A percentile compares a stretch with the other conserved stretches of the same genome.
Conservation (phyloP, 2,113 vertebrate species). For the Taurulus bubalis region DNA sequence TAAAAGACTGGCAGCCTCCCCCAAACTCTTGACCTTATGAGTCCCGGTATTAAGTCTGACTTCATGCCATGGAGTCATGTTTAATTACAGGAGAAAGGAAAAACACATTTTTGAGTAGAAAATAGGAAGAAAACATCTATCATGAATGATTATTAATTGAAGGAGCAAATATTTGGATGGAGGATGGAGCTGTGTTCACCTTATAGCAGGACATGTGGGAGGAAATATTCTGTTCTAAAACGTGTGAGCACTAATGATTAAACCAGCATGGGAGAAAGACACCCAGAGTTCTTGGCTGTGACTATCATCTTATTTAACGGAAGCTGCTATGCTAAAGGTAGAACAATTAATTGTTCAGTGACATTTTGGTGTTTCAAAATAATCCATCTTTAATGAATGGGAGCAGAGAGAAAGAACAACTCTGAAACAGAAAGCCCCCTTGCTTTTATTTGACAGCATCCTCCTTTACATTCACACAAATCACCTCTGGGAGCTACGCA, state of each 20-base stretch:
- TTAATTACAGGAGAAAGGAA: slow-evolving; percentile 15
- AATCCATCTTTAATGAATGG: slow-evolving; percentile 34
- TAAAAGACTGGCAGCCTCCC: slow-evolving; percentile 8
- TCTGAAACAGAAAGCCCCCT: slow-evolving; percentile 4
- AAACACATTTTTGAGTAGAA: slow-evolving; percentile 10
- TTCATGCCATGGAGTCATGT: slow-evolving; percentile 1
- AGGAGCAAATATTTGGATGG: neutral
- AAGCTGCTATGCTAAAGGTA: slow-evolving; percentile 29
- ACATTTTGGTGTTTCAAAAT: slow-evolving; percentile 31
- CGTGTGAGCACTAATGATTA: neutral
- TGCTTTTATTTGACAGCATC: slow-evolving; percentile 29
- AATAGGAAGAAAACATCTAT: neutral
- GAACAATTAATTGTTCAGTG: slow-evolving; percentile 16
- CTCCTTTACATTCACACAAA: slow-evolving; percentile 45
- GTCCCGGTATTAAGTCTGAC: slow-evolving; percentile 16
- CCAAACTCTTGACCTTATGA: slow-evolving; percentile 1
- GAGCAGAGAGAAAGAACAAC: slow-evolving; percentile 11
- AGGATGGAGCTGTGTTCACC: neutral
- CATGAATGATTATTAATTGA: too few relatives aligned
- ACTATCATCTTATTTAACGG: slow-evolving; percentile 37
- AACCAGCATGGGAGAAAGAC: neutral
- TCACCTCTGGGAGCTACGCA: slow-evolving; percentile 15
- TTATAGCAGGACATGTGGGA: neutral
- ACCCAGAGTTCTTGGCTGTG: neutral
- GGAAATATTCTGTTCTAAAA: slow-evolving; percentile 4